These are phyloP conservation scores for Liopterus haemorrhoidalis DNA, from an alignment of 2,888 invertebrate genomes.

Conservation along the genomic window DNA sequence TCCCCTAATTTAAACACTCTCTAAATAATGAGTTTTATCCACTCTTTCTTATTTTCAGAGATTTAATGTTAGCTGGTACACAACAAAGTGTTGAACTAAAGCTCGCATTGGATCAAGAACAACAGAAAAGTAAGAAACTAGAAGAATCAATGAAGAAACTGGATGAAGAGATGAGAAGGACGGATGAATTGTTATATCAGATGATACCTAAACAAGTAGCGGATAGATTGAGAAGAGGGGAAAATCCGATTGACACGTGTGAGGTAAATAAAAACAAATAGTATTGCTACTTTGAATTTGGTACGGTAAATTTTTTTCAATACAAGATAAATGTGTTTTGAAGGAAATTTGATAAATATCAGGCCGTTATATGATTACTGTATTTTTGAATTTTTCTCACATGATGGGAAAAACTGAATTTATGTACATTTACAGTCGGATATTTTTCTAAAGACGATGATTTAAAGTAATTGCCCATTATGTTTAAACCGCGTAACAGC, in stretches of 20 bases:
- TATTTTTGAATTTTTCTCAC: constrained; percentile 4
- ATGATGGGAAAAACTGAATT: too few relatives aligned
- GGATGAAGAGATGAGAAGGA: constrained; percentile 92
- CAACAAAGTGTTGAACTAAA: constrained; percentile 96
- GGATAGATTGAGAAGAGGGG: constrained; percentile 86
- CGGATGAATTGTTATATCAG: constrained; percentile 92
- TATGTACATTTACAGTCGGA: too few relatives aligned
- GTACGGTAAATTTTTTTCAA: too few relatives aligned
- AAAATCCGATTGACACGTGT: constrained; percentile 92
- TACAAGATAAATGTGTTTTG: too few relatives aligned
- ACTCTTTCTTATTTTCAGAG: constrained; percentile 50
- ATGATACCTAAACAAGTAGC: constrained; percentile 99
- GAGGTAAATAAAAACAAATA: constrained; percentile 62
- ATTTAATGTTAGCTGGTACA: constrained; percentile 91
- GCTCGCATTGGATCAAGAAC: constrained; percentile 91
- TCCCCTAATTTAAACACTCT: not conserved
- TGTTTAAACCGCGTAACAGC: too few relatives aligned
- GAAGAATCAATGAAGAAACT: constrained; percentile 94
- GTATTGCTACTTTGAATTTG: too few relatives aligned
- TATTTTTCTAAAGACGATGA: too few relatives aligned
- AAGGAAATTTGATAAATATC: too few relatives aligned
- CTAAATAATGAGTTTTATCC: constrained; percentile 1
- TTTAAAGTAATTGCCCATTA: too few relatives aligned
- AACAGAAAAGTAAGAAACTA: constrained; percentile 91
- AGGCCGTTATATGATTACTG: constrained; percentile 12